A percentile compares a stretch with the other conserved stretches of the same genome.
phyloP scores from a whole-genome alignment of 2,888 invertebrate species.

The Villa cingulata region DNA sequence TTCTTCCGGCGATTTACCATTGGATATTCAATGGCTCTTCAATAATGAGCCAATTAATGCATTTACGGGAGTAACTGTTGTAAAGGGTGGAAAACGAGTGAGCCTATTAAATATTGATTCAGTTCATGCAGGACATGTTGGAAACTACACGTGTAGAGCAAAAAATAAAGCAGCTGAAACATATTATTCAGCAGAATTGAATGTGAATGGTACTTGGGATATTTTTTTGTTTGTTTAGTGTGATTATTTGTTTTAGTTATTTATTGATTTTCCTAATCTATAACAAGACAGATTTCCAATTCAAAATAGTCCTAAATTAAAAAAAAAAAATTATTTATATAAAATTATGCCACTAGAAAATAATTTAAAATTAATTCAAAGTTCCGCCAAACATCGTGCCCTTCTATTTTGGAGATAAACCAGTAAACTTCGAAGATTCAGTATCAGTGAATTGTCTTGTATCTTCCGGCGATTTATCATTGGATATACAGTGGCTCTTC shows the following conservation, averaged over 20 bases:
- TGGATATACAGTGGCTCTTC: slow-evolving; percentile 52
- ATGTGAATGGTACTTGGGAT: slow-evolving; percentile 32
- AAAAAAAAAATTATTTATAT: too few species aligned
- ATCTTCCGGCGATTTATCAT: slow-evolving; percentile 53
- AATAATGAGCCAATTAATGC: slow-evolving; percentile 26
- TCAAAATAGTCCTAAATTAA: slow-evolving; percentile 1
- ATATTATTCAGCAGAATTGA: slow-evolving; percentile 35
- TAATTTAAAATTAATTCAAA: too few species aligned
- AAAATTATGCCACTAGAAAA: too few species aligned
- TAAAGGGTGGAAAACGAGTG: slow-evolving; percentile 39
- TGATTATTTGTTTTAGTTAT: too few species aligned
- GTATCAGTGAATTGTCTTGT: slow-evolving; percentile 57
- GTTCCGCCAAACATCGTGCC: slow-evolving; percentile 65
- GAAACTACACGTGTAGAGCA: slow-evolving; percentile 51
- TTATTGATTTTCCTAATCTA: too few species aligned
- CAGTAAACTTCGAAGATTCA: slow-evolving; percentile 56
- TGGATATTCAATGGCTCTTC: slow-evolving; percentile 52
- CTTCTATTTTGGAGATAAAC: slow-evolving; percentile 61
- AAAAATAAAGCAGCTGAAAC: slow-evolving; percentile 43
- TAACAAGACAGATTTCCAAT: too few species aligned
- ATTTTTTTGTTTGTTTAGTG: too few species aligned
- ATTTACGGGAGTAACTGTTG: slow-evolving; percentile 25
- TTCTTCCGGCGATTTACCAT: slow-evolving; percentile 53
- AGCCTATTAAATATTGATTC: slow-evolving; percentile 52
- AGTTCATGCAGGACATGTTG: slow-evolving; percentile 48